phyloP scores from a whole-genome alignment of 2,113 vertebrate species.

The Amphiprion ocellaris region DNA sequence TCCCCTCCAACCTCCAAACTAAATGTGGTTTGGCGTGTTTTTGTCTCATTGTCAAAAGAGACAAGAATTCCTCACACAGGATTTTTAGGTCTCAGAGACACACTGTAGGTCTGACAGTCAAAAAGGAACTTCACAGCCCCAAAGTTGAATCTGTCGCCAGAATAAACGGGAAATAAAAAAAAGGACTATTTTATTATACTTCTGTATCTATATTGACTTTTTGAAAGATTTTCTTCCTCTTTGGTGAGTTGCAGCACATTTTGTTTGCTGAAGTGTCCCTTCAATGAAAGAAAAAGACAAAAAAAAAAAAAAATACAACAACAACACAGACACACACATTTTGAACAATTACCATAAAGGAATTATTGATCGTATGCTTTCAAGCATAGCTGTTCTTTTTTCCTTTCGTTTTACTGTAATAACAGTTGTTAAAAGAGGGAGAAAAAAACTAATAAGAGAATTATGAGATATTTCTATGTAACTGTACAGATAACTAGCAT shows the following conservation, averaged over 20 bases:
- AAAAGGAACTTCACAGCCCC: conserved; percentile 86
- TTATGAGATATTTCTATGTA: conserved; percentile 96
- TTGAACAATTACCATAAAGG: conserved; percentile 85
- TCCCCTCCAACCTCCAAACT: conserved; percentile 18
- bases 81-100: conserved; percentile 84
- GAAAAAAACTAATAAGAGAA: conserved; percentile 94
- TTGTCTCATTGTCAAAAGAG: conserved; percentile 82
- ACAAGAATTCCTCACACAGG: conserved; percentile 58
- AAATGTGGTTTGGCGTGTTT: conserved; percentile 72
- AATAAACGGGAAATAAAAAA: conserved; percentile 69
- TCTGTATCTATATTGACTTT: conserved; percentile 89
- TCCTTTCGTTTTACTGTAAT: conserved; percentile 92
- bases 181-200: conserved; percentile 90
- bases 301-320: conserved; percentile 65
- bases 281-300: conserved; percentile 70
- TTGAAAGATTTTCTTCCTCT: conserved; percentile 86
- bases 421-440: conserved; percentile 88
- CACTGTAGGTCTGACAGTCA: conserved; percentile 80
- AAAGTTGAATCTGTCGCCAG: conserved; percentile 67
- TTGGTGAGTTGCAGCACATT: conserved; percentile 85
- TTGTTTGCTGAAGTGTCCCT: conserved; percentile 85
- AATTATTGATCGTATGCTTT: conserved; percentile 91
- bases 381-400: conserved; percentile 85
- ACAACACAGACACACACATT: conserved; percentile 67
- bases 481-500: conserved; percentile 99